Evolutionary conservation across 2,113 vertebrate genomes (phyloP), one percentile per base, ranked within the genome.

Genomic region (Halichoeres trimaculatus): DNA sequence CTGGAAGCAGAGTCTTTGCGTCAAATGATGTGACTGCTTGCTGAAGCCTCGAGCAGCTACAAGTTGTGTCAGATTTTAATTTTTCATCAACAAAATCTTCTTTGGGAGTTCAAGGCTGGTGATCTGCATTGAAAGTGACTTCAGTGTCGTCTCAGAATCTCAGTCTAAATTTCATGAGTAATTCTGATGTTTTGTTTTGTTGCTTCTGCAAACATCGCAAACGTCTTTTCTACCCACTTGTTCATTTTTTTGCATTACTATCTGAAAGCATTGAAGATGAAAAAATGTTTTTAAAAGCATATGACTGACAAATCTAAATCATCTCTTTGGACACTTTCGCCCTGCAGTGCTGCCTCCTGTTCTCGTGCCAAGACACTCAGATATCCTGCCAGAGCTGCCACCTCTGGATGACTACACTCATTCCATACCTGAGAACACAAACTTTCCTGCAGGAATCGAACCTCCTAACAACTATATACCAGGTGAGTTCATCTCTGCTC

Each of bases 391-490:
- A 7, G 98, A 99, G 74, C 93, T 98, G 65, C 97, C 97, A 0
- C 96, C 96, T 81, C 93, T 99, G 16, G 97, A 99, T 74, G 97
- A 99, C 83, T 99, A 98, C 84, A 97, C 96, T 76, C 96, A 98
- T 95, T 98, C 97, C 94, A 99, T 99, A 94, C 97, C 98, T 58
- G 97, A 99, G 90, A 99, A 99, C 95, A 99, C 98, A 94, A 99
- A 98, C 85, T 98, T 98, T 80, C 98, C 97, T 61, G 96, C 96
- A 58, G 98, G 97, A 83, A 98, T 99, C 34, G 97, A 99, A 89
- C 97, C 98, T 83, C 97, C 97, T 71, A 99, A 96, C 92, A 99
- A 98, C 93, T 99, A 99, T 76, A 99, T 99, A 94, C 98, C 97
- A 96, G 98, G 98, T 99, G 92, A 80, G 84, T 52, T 62, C 8